Evolutionary conservation across 1,140 invertebrate species (phyloP), one percentile per base, ranked within the genome.

Genomic region (Drosophila parvula): DNA sequence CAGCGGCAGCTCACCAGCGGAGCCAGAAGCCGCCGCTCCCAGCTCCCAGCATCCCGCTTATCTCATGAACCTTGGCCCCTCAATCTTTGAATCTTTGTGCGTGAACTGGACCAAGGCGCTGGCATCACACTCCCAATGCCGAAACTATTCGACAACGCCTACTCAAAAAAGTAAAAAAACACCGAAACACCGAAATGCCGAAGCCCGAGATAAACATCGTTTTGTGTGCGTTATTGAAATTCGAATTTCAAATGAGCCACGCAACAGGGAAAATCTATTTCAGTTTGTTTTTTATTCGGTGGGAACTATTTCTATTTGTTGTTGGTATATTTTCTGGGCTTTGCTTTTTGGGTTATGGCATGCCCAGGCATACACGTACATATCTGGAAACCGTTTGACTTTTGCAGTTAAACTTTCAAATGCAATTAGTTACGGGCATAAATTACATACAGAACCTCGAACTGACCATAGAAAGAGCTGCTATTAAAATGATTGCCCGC

Each of bases 391-490:
- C 77, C 83, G 77, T 88, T 88, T 88, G 84, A 89, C 84, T 88
- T 83, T 88, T 88, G 84, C 83, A 88, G 84, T 89, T 86, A 88
- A 86, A 77, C 83, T 86, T 86, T 86, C 83, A 86, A 86, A 86
- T 88, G 83, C 83, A 86, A 86, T 86, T 86, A 86, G 84, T 74
- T 79, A 55, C 47, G 73, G 76, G 79, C 81, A 85, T 85, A 85
- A 85, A 85, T 85, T 85, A 85, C 74, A 81, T 56, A 55, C 51
- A 85, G 78, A 58, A 64, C 61, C 61, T 64, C 61, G 61, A 38
- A 71, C 75, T 70, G 75, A 78, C 75, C 75, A 78, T 44, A 43
- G 75, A 56, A 73, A 71, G 65, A 73, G 67, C 86, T 90, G 70
- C 79, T 89, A 89, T 89, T 89, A 89, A 78, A 83, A 89, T 89